phyloP scores from a whole-genome alignment of 2,113 vertebrate species.

The Bos javanicus region DNA sequence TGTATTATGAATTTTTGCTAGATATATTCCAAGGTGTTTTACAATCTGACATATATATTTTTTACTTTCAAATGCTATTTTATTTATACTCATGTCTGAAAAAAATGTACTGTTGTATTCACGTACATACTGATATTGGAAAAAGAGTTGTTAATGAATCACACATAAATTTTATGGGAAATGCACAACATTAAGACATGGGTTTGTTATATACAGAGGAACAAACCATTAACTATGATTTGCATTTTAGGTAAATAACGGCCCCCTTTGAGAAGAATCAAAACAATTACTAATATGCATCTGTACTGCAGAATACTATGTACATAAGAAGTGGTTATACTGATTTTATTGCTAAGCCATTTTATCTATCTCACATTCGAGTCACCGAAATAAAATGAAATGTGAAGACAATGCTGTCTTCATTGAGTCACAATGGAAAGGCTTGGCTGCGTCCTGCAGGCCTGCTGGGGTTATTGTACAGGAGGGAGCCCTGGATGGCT shows the following conservation, averaged over 20 bases:
- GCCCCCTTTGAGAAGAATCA: constrained; percentile 49
- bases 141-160: constrained; percentile 32
- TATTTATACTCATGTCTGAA: constrained; percentile 74
- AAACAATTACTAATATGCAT: constrained; percentile 34
- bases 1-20: background rate
- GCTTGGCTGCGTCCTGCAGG: accelerated
- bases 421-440: background rate
- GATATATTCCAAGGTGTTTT: background rate
- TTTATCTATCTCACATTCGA: background rate
- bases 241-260: constrained; percentile 40
- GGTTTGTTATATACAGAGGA: constrained; percentile 32
- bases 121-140: constrained; percentile 10
- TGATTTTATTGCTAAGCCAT: background rate
- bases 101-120: constrained; percentile 48
- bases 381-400: background rate
- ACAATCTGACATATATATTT: background rate
- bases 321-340: constrained; percentile 41
- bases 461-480: background rate
- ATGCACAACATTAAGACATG: constrained; percentile 6
- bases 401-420: background rate
- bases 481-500: constrained; percentile 2
- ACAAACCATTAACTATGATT: constrained; percentile 44
- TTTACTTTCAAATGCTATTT: constrained; percentile 70
- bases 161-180: constrained; percentile 56
- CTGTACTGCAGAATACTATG: background rate